A percentile compares a stretch with the other conserved stretches of the same genome.
Evolutionary conservation across 2,888 invertebrate species (phyloP).

Genomic region (Eupithecia abbreviata): DNA sequence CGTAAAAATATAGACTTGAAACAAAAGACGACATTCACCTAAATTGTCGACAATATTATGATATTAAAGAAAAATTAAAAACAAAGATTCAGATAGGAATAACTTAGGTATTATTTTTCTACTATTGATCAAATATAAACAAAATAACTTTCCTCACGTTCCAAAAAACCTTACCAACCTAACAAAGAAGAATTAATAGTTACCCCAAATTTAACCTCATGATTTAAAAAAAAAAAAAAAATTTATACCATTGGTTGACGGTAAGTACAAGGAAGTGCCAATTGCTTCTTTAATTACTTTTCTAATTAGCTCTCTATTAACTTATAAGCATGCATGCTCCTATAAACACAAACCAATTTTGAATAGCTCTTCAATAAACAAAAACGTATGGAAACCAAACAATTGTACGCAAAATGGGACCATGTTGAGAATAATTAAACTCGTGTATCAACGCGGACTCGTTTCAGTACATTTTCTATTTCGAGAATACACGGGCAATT

Average conservation of each 20-base stretch:
- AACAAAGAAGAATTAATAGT: background rate
- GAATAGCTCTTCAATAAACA: slow-evolving; percentile 14
- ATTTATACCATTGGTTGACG: background rate
- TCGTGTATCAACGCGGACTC: slow-evolving; percentile 38
- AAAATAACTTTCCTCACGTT: background rate
- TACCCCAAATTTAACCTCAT: too few species aligned
- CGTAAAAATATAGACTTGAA: too few species aligned
- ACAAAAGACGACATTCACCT: too few species aligned
- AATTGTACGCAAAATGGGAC: slow-evolving; percentile 31
- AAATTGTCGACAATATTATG: too few species aligned
- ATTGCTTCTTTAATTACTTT: background rate
- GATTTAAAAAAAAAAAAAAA: background rate
- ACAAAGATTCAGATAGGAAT: too few species aligned
- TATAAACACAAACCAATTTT: slow-evolving; percentile 9
- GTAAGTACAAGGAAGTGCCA: background rate
- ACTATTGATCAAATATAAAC: background rate
- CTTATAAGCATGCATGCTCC: background rate
- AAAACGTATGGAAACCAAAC: slow-evolving; percentile 27
- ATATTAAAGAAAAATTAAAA: too few species aligned
- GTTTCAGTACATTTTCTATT: slow-evolving; percentile 38
- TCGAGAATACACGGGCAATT: slow-evolving; percentile 13
- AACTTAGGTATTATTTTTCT: too few species aligned
- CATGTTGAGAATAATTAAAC: slow-evolving; percentile 41
- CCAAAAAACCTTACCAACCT: too few species aligned
- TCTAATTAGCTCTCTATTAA: background rate